Conservation (phyloP, 2,797 vertebrate species). For the Scomberomorus guttatus region DNA sequence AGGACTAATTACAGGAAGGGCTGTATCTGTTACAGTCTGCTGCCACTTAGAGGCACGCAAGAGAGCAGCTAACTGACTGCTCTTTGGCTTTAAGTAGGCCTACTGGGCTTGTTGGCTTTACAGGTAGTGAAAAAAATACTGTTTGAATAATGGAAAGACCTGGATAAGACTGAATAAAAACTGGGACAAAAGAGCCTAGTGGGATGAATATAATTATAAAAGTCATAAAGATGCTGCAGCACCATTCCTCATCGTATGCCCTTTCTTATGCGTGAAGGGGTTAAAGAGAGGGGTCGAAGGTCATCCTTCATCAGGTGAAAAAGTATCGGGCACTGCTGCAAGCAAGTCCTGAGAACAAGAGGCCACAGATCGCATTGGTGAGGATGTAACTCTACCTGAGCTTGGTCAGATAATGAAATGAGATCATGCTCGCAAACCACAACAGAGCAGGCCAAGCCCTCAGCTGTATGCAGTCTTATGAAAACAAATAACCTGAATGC, state of each 20-base stretch:
- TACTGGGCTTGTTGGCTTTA: constrained; percentile 36
- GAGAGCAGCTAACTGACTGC: constrained; percentile 51
- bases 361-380: constrained; percentile 71
- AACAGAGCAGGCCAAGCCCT: constrained; percentile 60
- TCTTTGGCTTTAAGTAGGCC: constrained; percentile 45
- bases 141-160: constrained; percentile 52
- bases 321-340: constrained; percentile 23
- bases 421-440: constrained; percentile 72
- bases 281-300: constrained; percentile 55
- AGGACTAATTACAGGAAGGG: constrained; percentile 76
- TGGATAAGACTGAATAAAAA: constrained; percentile 48
- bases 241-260: constrained; percentile 10
- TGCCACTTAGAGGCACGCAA: constrained; percentile 45
- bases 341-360: constrained; percentile 47
- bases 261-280: constrained; percentile 32
- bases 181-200: constrained; percentile 31
- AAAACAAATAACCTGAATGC: constrained; percentile 57
- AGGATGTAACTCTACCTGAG: constrained; percentile 78
- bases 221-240: constrained; percentile 35
- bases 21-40: constrained; percentile 71
- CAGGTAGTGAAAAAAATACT: constrained; percentile 51
- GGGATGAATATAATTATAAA: constrained; percentile 15
- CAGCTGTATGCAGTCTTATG: constrained; percentile 46
- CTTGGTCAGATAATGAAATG: constrained; percentile 75
- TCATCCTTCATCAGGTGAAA: constrained; percentile 62